Base-by-base conservation (phyloP, 2,888 invertebrate genomes). In the Cataglyphis altisquamis region DNA sequence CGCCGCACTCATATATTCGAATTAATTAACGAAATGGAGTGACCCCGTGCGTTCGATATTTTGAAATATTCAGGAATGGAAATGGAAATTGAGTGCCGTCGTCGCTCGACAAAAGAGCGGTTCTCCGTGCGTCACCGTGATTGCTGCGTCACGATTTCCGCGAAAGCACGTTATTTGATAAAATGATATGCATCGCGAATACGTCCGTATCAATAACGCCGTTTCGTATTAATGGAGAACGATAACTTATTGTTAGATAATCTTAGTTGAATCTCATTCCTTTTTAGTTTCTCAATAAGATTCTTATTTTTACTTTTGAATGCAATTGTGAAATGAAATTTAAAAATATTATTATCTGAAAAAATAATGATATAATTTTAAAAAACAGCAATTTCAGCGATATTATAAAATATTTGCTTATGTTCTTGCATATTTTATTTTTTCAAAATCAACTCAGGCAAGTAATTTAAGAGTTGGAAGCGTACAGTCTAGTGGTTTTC, bases 21-120 rank as follows among this genome's bases (percentile, higher is more conserved):
- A 84, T 84, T 84, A 84, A 84, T 85, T 85, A 84, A 80, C 62
- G 62, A 72, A 85, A 83, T 85, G 73, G 85, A 85, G 72, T 72
- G 72, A 72, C 52, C 77, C 52, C n/a, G n/a, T 52, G 66, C 57
- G 68, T 48, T 68, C 62, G 67, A 36, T 82, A 82, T 64, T 70
- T 73, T 72, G 81, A 84, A 78, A 85, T 80, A 84, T 85, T 85
- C 80, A 83, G 70, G n/a, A 67, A 36, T 32, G 75, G 72, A 84
- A 85, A 74, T 77, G 80, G 72, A 72, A 73, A 84, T 81, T 84
- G 82, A 72, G 68, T 77, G 73, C 75, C 82, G 48, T 45, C 72
- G 70, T 48, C 45, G 67, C 21, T 36, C 52, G 48, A 41, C 60
- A 66, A 83, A 75, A 45, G 70, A 25, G 41, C 21, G 41, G 12